Evolutionary conservation across 2,113 vertebrate species (phyloP), one percentile per base, ranked within the genome.

Genomic region (Acrocephalus kingi): DNA sequence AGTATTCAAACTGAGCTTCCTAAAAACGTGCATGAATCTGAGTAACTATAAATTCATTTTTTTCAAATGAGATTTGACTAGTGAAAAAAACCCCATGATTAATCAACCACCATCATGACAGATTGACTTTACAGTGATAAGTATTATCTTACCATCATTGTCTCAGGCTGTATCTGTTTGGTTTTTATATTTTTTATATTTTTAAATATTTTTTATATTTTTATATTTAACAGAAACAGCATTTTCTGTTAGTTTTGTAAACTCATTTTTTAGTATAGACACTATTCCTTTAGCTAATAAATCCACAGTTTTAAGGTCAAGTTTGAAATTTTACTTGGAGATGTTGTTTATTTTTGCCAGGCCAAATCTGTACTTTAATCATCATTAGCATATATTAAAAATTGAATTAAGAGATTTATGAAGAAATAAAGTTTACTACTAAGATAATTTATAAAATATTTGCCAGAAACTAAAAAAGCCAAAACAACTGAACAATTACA

Each of bases 21-120:
- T 92, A 55, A 91, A 93, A 96, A 51, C 10, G 16, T 84, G 16
- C 15, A 89, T 64, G 59, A 67, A 92, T 87, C 94, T 90, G 15
- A 96, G 87, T 86, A 95, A 76, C 49, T 55, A 84, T 28, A 68
- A 37, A 43, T 24, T 30, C 1, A 7, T n/a, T 22, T 39, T 88
- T 45, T 93, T 43, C 13, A 81, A 22, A 46, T 14, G 30, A 93
- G 23, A 25, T 51, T 79, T 58, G 62, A 30, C 37, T 72, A 35
- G 11, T 24, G 30, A 30, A 66, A 54, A 64, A 62, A 12, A 0
- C 3, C 30, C 6, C 21, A 21, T 13, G 58, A 67, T 6, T 27
- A 61, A 43, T n/a, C 16, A 58, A 39, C 13, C 3, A 37, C 30
- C 5, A 71, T 85, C 23, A 63, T 48, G 46, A 49, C 67, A 85